Conservation (phyloP, 2,113 vertebrate genomes). For the Pterocles burchelli region DNA sequence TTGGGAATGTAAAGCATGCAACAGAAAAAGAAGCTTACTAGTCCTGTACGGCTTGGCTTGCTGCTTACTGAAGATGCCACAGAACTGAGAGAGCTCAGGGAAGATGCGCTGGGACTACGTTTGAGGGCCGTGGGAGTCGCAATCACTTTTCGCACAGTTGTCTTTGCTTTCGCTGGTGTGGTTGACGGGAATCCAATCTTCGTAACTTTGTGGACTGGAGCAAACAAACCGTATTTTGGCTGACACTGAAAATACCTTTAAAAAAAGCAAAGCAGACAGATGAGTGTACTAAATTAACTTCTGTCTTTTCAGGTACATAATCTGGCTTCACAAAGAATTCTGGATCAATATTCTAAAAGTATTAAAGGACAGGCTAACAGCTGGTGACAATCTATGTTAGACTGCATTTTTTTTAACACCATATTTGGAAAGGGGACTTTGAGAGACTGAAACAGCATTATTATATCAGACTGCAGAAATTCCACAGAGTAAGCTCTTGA, state of each 20-base stretch:
- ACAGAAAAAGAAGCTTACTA: constrained; percentile 82
- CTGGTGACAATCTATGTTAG: not conserved
- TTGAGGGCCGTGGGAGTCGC: constrained; percentile 83
- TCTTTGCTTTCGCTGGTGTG: constrained; percentile 94
- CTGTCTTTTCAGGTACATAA: fast-evolving
- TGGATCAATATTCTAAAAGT: fast-evolving
- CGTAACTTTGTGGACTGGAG: constrained; percentile 96
- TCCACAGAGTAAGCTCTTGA: not conserved
- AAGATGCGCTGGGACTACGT: constrained; percentile 94
- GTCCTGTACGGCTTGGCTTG: constrained; percentile 94
- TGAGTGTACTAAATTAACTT: not conserved
- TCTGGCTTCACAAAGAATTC: not conserved
- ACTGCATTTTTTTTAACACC: not conserved
- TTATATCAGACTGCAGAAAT: not conserved
- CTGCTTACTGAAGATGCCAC: constrained; percentile 95
- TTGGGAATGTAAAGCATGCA: not conserved
- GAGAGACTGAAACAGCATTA: not conserved
- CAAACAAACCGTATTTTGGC: constrained; percentile 95
- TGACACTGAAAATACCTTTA: constrained; percentile 97
- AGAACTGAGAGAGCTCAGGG: constrained; percentile 95
- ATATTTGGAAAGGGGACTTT: not conserved
- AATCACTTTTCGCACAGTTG: constrained; percentile 84
- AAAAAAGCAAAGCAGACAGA: not conserved
- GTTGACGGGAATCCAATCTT: constrained; percentile 97
- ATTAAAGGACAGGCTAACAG: not conserved